A percentile compares a stretch with the other conserved stretches of the same genome.
phyloP scores from a whole-genome alignment of 2,113 vertebrate genomes.

The Thunnus thynnus region DNA sequence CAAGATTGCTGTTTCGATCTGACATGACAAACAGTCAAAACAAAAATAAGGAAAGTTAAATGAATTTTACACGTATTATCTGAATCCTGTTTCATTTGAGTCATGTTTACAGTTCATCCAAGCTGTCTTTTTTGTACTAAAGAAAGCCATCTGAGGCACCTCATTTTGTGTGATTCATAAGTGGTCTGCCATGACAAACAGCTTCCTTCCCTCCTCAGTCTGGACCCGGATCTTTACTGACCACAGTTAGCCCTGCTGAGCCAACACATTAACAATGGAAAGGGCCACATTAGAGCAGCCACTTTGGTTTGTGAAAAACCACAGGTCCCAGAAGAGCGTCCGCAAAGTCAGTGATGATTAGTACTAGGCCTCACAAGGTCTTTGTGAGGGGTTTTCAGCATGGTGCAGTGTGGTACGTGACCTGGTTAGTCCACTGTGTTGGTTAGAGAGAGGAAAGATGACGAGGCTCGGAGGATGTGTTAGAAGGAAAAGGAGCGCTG shows the following conservation, averaged over 20 bases:
- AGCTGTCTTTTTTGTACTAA: conserved; percentile 1
- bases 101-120: conserved; percentile 3
- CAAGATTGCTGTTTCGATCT: background rate
- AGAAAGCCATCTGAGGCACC: background rate
- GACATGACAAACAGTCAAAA: background rate
- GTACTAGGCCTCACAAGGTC: conserved; percentile 42
- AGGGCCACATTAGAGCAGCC: conserved; percentile 67
- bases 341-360: conserved; percentile 71
- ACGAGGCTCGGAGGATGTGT: conserved; percentile 21
- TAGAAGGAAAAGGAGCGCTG: conserved; percentile 24
- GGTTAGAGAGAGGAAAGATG: conserved; percentile 51
- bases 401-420: conserved; percentile 4
- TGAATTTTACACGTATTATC: background rate
- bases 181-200: conserved; percentile 62
- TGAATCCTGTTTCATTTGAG: conserved; percentile 1
- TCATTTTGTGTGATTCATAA: conserved; percentile 59
- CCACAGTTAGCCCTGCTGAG: conserved; percentile 61
- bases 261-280: conserved; percentile 69
- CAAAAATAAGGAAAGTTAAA: no score
- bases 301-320: conserved; percentile 72
- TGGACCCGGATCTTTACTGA: conserved; percentile 51
- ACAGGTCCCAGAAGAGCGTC: conserved; percentile 69
- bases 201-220: conserved; percentile 41
- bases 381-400: conserved; percentile 48
- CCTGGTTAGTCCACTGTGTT: conserved; percentile 52